A percentile compares a stretch with the other conserved stretches of the same genome.
Conservation (phyloP, 2,797 vertebrate species). For the Xenentodon cancila region DNA sequence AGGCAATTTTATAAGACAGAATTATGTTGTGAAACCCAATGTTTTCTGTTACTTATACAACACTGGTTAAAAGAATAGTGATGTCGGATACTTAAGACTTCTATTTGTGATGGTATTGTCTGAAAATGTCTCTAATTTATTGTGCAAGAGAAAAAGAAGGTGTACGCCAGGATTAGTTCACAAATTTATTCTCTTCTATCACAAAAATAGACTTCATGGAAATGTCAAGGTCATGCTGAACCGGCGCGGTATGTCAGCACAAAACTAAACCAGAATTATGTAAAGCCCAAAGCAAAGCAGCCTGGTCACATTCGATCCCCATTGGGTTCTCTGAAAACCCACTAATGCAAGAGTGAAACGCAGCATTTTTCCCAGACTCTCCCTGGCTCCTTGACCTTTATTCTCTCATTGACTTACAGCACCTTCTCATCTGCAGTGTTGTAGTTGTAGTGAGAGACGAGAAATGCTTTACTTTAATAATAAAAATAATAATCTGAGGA, state of each 20-base stretch:
- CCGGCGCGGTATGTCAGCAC: neutral
- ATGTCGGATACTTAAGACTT: no score
- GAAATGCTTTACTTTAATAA: neutral
- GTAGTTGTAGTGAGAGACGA: neutral
- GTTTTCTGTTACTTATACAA: conserved; percentile 1
- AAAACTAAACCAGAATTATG: neutral
- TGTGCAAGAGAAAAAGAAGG: neutral
- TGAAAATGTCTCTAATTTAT: neutral
- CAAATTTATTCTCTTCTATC: neutral
- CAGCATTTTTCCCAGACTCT: neutral
- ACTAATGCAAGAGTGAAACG: conserved; percentile 8
- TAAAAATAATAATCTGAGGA: neutral
- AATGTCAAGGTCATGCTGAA: conserved; percentile 13
- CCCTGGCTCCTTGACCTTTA: neutral
- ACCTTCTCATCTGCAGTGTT: neutral
- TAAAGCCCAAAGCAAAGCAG: neutral
- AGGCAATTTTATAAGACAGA: neutral
- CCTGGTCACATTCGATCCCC: neutral
- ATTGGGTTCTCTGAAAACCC: neutral
- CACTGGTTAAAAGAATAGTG: neutral
- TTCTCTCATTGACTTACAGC: neutral
- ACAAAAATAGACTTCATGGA: neutral
- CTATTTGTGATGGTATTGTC: no score
- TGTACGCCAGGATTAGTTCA: neutral
- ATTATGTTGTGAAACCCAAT: neutral